phyloP scores from a whole-genome alignment of 1,140 invertebrate genomes.

The Ceratitis capitata region DNA sequence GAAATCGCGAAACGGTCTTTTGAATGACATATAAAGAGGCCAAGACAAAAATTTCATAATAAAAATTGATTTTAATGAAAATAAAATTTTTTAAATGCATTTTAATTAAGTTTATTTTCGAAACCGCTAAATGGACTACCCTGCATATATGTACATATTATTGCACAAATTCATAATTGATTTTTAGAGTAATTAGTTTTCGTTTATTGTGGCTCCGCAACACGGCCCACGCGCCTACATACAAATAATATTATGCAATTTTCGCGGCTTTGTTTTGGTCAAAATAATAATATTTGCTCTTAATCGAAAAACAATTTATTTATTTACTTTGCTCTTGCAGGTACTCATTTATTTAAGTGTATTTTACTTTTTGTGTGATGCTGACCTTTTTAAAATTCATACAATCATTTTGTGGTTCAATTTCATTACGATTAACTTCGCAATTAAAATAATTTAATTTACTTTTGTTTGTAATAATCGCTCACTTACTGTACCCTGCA shows the following conservation, averaged over 20 bases:
- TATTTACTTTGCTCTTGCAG: background rate
- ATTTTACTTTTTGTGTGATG: background rate
- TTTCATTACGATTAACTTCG: background rate
- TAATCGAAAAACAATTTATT: conserved; percentile 20
- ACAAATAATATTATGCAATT: background rate
- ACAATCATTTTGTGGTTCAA: conserved; percentile 29
- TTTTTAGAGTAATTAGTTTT: background rate
- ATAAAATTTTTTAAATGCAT: too few species aligned
- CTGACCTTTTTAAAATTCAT: background rate
- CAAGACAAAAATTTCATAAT: too few species aligned
- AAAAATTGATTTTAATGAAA: too few species aligned
- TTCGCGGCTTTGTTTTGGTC: background rate
- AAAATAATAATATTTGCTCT: conserved; percentile 32
- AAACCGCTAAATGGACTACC: too few species aligned
- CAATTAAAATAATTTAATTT: too few species aligned
- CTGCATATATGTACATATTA: background rate
- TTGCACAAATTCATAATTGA: background rate
- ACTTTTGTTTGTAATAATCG: too few species aligned
- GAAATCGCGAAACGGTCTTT: too few species aligned
- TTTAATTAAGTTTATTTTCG: too few species aligned
- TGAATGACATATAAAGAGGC: too few species aligned
- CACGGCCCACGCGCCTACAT: too few species aligned
- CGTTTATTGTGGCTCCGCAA: background rate
- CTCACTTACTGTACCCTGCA: too few species aligned
- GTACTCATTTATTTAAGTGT: background rate